Evolutionary conservation across 2,888 invertebrate genomes (phyloP), one percentile per base, ranked within the genome.

Genomic region (Coecobrya sp.): DNA sequence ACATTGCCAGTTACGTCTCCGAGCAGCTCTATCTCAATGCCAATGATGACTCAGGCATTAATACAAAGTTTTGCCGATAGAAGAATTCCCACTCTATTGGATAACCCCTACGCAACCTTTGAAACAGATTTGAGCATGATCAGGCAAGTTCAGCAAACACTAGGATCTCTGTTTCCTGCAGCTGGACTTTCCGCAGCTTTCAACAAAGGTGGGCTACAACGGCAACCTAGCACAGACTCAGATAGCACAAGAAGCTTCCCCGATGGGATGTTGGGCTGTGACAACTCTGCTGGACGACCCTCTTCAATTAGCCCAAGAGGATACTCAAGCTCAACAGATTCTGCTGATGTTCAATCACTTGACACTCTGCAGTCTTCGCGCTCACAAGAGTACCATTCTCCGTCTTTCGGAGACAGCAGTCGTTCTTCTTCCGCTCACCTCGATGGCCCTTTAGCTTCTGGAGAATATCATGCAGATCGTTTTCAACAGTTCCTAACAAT

Each of bases 91-190:
- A 62, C 92, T n/a, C 87, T 94, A 0, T 82, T 94, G 59, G 91
- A 93, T 62, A 93, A 94, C 55, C 94, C 94, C 0, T 92, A 93
- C n/a, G 92, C 93, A 0, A 68, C 82, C 11, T 87, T 93, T 42
- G 92, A 92, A 52, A 93, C 93, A 8, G 93, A 93, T 13, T 16
- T 86, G 73, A 88, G 79, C 10, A 82, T 86, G 86, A 76, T 91
- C 0, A 25, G 86, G 16, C 76, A 91, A n/a, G 86, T 91, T 3
- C 91, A 91, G 25, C 86, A 86, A 59, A 91, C 91, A 10, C 22
- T 91, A 5, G 86, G 81, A 79, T 65, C 73, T 49, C 59, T 90
- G 0, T 85, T 90, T 22, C 73, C 90, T 1, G 11, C 65, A 8
- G 45, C 49, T 8, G 59, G 70, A 36, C n/a, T 55, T 16, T 30